phyloP scores from a whole-genome alignment of 2,113 vertebrate species.

The Dicaeum eximium region DNA sequence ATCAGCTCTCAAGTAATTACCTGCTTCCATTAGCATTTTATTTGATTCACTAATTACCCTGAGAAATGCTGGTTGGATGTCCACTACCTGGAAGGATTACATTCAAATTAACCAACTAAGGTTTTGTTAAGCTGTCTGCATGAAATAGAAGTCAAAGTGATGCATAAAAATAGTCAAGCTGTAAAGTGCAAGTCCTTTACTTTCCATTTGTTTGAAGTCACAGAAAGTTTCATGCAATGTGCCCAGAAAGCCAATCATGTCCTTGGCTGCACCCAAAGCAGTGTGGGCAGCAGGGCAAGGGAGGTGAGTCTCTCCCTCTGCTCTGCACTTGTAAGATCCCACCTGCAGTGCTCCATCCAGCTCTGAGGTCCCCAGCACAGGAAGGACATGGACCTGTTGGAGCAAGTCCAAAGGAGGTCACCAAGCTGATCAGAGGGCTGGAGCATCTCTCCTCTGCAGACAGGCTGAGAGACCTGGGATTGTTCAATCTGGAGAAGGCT shows the following conservation, averaged over 20 bases:
- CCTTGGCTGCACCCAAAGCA: neutral
- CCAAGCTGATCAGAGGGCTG: neutral
- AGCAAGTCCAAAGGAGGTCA: rapidly evolving
- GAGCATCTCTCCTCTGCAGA: neutral
- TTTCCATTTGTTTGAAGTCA: neutral
- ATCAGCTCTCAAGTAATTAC: slow-evolving; percentile 10
- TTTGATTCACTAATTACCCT: slow-evolving; percentile 16
- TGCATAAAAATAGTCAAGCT: neutral
- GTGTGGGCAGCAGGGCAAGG: rapidly evolving
- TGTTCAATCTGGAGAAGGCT: neutral
- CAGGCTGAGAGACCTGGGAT: neutral
- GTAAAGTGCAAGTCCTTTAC: neutral
- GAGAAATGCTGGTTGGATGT: neutral
- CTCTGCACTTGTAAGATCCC: rapidly evolving
- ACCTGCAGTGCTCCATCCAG: neutral
- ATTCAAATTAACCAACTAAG: slow-evolving; percentile 19
- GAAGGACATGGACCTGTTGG: neutral
- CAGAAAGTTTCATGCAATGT: neutral
- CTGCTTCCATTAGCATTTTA: slow-evolving; percentile 27
- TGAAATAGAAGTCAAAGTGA: neutral
- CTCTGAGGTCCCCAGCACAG: neutral
- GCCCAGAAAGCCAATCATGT: neutral
- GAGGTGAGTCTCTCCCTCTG: neutral
- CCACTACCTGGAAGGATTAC: slow-evolving; percentile 23
- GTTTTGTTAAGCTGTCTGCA: neutral